These are phyloP conservation scores for Aphelinus certus DNA, from an alignment of 1,140 invertebrate species.

Conservation along the genomic window DNA sequence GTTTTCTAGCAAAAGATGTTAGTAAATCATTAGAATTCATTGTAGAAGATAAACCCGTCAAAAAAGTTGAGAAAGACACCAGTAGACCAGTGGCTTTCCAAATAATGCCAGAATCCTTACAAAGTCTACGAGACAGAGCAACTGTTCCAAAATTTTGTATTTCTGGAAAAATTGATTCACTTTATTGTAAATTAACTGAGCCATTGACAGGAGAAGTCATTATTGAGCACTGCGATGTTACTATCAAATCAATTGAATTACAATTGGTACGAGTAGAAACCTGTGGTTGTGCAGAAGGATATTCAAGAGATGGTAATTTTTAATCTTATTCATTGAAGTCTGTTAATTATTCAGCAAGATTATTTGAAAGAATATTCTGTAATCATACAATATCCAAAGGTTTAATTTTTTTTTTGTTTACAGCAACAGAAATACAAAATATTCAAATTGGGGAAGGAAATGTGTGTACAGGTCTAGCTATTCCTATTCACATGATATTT, in stretches of 20 bases:
- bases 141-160: slow-evolving; percentile 85
- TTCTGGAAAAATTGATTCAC: slow-evolving; percentile 83
- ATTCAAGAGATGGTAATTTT: slow-evolving; percentile 86
- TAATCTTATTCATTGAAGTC: background rate
- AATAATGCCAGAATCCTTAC: slow-evolving; percentile 83
- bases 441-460: slow-evolving; percentile 97
- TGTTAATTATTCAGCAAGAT: background rate
- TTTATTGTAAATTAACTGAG: slow-evolving; percentile 82
- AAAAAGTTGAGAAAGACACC: slow-evolving; percentile 59
- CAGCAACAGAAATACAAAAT: slow-evolving; percentile 97
- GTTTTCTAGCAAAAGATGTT: slow-evolving; percentile 89
- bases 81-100: slow-evolving; percentile 76
- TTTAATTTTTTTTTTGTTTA: slow-evolving; percentile 49
- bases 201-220: slow-evolving; percentile 89
- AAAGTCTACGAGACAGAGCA: slow-evolving; percentile 74
- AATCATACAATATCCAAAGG: background rate
- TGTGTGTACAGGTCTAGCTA: slow-evolving; percentile 79
- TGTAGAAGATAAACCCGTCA: slow-evolving; percentile 79
- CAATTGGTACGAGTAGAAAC: slow-evolving; percentile 95
- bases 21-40: slow-evolving; percentile 89
- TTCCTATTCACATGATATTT: slow-evolving; percentile 96
- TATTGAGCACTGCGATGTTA: slow-evolving; percentile 79
- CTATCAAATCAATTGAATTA: slow-evolving; percentile 93
- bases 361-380: slow-evolving; percentile 33
- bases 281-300: slow-evolving; percentile 94